phyloP scores from a whole-genome alignment of 2,888 invertebrate genomes.

The Molanna angustata region DNA sequence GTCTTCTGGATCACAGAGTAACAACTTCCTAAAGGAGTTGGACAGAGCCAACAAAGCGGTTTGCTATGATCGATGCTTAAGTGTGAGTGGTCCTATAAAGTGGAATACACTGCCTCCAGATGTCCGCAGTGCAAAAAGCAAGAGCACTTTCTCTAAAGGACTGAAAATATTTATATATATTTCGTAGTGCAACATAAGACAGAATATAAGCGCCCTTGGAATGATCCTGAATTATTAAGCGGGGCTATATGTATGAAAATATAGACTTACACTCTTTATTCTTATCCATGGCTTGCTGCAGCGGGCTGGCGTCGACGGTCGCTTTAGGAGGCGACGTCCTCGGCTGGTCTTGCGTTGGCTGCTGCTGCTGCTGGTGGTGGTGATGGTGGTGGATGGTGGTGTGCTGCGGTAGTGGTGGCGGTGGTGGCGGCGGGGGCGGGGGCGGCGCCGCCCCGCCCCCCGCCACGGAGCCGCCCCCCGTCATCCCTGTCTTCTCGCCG shows the following conservation, averaged over 20 bases:
- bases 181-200: not conserved
- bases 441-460: constrained; percentile 53
- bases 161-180: too few species aligned
- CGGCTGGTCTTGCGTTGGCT: constrained; percentile 63
- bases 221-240: too few species aligned
- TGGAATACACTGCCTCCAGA: too few species aligned
- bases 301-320: constrained; percentile 90
- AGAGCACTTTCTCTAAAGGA: too few species aligned
- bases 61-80: too few species aligned
- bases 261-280: constrained; percentile 95
- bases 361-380: constrained; percentile 41
- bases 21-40: too few species aligned
- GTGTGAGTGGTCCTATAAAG: too few species aligned
- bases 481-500: constrained; percentile 44
- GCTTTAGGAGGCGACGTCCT: constrained; percentile 82
- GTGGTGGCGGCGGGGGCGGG: constrained; percentile 41
- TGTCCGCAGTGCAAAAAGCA: too few species aligned
- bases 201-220: too few species aligned
- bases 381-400: constrained; percentile 47
- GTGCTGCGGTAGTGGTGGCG: constrained; percentile 62
- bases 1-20: too few species aligned
- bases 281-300: constrained; percentile 91
- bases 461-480: constrained; percentile 38
- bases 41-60: too few species aligned
- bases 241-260: too few species aligned